phyloP scores from a whole-genome alignment of 1,140 invertebrate species.

The Tachypleus tridentatus region DNA sequence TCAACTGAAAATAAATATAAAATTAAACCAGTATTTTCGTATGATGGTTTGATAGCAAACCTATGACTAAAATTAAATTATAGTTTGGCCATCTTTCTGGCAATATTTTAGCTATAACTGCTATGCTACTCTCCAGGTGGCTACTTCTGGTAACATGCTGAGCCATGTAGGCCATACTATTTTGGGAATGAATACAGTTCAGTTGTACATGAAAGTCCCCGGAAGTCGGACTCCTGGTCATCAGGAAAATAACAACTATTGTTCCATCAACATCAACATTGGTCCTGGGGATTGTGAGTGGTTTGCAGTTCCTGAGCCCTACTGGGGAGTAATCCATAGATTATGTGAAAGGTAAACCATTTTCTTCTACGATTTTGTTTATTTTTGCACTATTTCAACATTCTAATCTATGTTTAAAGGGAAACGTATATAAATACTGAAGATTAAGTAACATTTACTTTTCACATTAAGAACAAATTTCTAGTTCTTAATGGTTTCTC shows the following conservation, averaged over 20 bases:
- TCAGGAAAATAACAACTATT: conserved; percentile 99
- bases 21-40: no score
- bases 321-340: conserved; percentile 88
- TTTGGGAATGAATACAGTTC: conserved; percentile 98
- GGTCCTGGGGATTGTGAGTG: conserved; percentile 97
- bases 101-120: no score
- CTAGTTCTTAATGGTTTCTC: no score
- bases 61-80: no score
- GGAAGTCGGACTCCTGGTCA: conserved; percentile 90
- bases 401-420: no score
- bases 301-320: conserved; percentile 94
- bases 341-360: conserved; percentile 67
- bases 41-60: no score
- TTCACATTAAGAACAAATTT: no score
- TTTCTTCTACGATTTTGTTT: no score
- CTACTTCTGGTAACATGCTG: conserved; percentile 93
- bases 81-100: no score
- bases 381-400: background rate
- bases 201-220: conserved; percentile 98
- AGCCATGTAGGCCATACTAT: conserved; percentile 98
- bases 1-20: no score
- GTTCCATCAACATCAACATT: conserved; percentile 99
- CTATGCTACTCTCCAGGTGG: conserved; percentile 43
- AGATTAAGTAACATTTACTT: no score
- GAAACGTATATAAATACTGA: no score